phyloP scores from a whole-genome alignment of 2,888 invertebrate genomes.

The Anorthoa munda region DNA sequence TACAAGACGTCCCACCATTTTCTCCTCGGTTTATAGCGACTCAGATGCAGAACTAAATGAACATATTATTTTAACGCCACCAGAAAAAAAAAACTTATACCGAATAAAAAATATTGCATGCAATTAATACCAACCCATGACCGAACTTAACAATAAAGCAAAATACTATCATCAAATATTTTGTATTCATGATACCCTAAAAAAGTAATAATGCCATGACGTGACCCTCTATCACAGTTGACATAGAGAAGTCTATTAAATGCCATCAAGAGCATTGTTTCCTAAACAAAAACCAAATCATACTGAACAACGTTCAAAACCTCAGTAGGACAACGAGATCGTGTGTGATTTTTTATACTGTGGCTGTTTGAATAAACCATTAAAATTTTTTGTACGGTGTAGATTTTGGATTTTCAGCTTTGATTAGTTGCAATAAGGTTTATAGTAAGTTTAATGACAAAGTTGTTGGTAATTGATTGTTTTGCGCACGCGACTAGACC shows the following conservation, averaged over 20 bases:
- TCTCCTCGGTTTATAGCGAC: too few relatives aligned
- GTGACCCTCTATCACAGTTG: slow-evolving; percentile 58
- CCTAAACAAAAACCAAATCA: slow-evolving; percentile 27
- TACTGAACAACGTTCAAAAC: slow-evolving; percentile 23
- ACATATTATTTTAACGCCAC: not conserved
- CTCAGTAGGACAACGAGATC: slow-evolving; percentile 38
- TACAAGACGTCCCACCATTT: too few relatives aligned
- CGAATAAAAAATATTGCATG: slow-evolving; percentile 18
- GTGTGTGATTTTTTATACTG: slow-evolving; percentile 44
- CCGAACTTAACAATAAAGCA: slow-evolving; percentile 24
- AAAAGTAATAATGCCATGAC: slow-evolving; percentile 53
- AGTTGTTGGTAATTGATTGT: slow-evolving; percentile 69
- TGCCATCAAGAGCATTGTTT: slow-evolving; percentile 47
- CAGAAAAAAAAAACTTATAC: not conserved
- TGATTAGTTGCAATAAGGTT: slow-evolving; percentile 44
- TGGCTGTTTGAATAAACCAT: slow-evolving; percentile 38
- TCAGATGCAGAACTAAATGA: not conserved
- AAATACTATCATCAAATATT: slow-evolving; percentile 52
- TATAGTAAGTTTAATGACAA: slow-evolving; percentile 13
- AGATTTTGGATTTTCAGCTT: slow-evolving; percentile 17
- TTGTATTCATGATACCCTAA: slow-evolving; percentile 50
- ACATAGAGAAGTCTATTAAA: slow-evolving; percentile 62
- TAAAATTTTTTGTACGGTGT: not conserved
- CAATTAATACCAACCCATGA: slow-evolving; percentile 4
- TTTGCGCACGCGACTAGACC: slow-evolving; percentile 81